phyloP scores from a whole-genome alignment of 2,113 vertebrate genomes.

The Martes martes region DNA sequence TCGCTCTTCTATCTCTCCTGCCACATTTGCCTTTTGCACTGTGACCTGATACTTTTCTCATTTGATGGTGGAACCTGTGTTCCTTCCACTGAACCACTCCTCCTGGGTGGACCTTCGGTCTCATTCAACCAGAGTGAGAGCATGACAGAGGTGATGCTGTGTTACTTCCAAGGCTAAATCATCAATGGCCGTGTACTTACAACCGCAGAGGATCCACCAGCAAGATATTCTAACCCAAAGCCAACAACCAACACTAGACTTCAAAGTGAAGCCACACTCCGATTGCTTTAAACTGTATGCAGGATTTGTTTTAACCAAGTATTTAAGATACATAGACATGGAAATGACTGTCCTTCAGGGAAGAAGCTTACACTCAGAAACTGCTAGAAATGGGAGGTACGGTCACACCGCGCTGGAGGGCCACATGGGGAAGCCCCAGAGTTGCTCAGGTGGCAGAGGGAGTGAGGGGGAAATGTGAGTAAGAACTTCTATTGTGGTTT shows the following conservation, averaged over 20 bases:
- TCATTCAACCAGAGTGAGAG: neutral
- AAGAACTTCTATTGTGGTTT: neutral
- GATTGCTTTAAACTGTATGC: neutral
- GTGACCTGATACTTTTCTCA: neutral
- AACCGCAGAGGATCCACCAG: neutral
- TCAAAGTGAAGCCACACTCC: neutral
- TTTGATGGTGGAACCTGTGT: neutral
- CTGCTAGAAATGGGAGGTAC: neutral
- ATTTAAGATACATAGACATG: neutral
- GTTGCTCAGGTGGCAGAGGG: neutral
- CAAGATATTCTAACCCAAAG: neutral
- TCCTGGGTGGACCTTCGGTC: neutral
- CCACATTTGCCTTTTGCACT: neutral
- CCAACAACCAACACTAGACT: neutral
- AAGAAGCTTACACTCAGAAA: neutral
- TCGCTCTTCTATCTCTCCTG: neutral
- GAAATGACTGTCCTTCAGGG: neutral
- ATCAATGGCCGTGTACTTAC: neutral
- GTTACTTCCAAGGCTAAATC: neutral
- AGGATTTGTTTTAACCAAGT: neutral
- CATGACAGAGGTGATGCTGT: neutral
- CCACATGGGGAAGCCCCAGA: neutral
- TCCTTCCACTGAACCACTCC: too few species aligned
- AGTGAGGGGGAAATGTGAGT: neutral
- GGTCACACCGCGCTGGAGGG: accelerated